phyloP scores from a whole-genome alignment of 2,888 invertebrate genomes.

The Pammene fasciana region DNA sequence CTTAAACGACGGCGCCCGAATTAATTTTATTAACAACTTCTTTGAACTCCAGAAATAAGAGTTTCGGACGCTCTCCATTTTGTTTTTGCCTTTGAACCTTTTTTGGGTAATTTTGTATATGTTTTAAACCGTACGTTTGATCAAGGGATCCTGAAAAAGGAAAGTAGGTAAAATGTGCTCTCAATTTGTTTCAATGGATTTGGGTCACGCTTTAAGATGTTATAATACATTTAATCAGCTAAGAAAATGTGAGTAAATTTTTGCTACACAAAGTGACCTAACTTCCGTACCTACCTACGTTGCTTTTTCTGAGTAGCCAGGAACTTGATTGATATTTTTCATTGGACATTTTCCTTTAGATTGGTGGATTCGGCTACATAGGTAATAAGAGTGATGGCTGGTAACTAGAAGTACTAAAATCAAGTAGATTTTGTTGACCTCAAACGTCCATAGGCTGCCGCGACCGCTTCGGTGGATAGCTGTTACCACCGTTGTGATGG shows the following conservation, averaged over 20 bases:
- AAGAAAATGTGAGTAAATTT: background rate
- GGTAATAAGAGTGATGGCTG: too few species aligned
- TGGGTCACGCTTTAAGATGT: background rate
- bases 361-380: too few species aligned
- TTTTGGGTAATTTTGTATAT: constrained; percentile 37
- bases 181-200: constrained; percentile 15
- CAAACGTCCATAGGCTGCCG: too few species aligned
- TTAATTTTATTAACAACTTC: constrained; percentile 42
- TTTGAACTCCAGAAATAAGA: constrained; percentile 36
- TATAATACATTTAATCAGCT: constrained; percentile 1
- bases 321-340: too few species aligned
- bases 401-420: too few species aligned
- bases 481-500: too few species aligned
- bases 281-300: too few species aligned
- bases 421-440: too few species aligned
- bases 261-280: background rate
- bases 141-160: constrained; percentile 20
- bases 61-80: constrained; percentile 32
- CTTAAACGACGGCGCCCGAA: constrained; percentile 41
- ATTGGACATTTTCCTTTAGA: too few species aligned
- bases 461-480: too few species aligned
- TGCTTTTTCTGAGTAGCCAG: too few species aligned
- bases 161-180: background rate
- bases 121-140: constrained; percentile 31
- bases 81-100: constrained; percentile 40